Conservation (phyloP, 2,888 invertebrate species). For the Heliconius hortense region DNA sequence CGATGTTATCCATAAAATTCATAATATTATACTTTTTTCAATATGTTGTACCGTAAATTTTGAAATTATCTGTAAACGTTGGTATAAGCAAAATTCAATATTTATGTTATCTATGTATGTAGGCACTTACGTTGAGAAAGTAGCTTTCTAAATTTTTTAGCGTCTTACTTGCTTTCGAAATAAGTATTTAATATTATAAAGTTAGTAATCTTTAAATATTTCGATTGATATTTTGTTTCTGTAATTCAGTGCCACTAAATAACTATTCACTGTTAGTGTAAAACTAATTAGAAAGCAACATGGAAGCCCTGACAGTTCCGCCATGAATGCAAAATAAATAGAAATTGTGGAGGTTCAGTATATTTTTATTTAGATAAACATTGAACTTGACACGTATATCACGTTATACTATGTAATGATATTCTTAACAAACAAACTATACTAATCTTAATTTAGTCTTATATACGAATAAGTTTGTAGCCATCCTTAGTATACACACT, state of each 20-base stretch:
- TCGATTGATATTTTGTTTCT: constrained; percentile 34
- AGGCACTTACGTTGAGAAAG: constrained; percentile 61
- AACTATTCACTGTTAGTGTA: constrained; percentile 39
- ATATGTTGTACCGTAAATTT: too few species aligned
- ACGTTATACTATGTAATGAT: not conserved
- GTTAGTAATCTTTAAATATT: constrained; percentile 29
- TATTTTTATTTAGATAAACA: constrained; percentile 35
- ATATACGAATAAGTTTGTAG: constrained; percentile 6
- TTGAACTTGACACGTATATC: not conserved
- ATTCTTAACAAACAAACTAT: not conserved
- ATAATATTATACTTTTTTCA: not conserved
- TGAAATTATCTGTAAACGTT: constrained; percentile 13
- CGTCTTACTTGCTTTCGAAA: constrained; percentile 51
- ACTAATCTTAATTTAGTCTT: not conserved
- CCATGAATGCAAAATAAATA: constrained; percentile 84
- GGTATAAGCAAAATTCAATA: constrained; percentile 2
- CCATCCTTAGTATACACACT: constrained; percentile 26
- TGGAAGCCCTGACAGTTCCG: constrained; percentile 83
- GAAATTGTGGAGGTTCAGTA: constrained; percentile 73
- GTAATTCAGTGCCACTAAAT: constrained; percentile 44
- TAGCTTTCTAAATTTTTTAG: constrained; percentile 75
- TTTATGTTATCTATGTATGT: constrained; percentile 38
- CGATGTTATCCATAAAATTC: not conserved
- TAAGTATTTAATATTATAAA: constrained; percentile 39
- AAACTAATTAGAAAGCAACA: constrained; percentile 76